These are phyloP conservation scores for Melangyna quadrimaculata DNA, from an alignment of 2,888 invertebrate genomes.

Conservation along the genomic window DNA sequence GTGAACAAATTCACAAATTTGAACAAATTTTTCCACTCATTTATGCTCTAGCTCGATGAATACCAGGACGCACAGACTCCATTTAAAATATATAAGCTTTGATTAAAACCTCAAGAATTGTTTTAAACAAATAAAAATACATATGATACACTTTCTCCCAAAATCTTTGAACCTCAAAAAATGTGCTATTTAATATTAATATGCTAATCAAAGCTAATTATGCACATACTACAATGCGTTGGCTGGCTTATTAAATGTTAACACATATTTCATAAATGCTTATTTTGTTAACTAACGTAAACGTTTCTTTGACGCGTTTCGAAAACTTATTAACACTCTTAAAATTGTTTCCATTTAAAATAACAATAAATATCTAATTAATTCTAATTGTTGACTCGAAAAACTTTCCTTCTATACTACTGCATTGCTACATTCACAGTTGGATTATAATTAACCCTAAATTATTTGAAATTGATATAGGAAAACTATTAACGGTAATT, in stretches of 20 bases:
- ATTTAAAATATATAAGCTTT: too few relatives aligned
- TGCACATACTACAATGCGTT: too few relatives aligned
- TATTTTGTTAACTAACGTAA: neutral
- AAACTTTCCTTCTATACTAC: neutral
- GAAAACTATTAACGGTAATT: constrained; percentile 61
- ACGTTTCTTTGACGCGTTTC: too few relatives aligned
- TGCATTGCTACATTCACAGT: neutral
- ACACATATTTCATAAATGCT: neutral
- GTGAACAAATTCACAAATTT: too few relatives aligned
- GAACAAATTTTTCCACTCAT: too few relatives aligned
- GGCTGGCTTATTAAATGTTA: neutral
- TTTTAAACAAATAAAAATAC: too few relatives aligned
- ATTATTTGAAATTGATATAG: constrained; percentile 61
- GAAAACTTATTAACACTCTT: neutral
- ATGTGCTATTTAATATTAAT: too few relatives aligned
- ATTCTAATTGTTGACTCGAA: constrained; percentile 34
- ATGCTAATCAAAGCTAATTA: neutral
- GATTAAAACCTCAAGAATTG: too few relatives aligned
- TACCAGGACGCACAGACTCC: too few relatives aligned
- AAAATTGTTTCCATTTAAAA: neutral
- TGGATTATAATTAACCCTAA: constrained; percentile 39
- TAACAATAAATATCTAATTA: constrained; percentile 20
- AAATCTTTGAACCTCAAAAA: too few relatives aligned
- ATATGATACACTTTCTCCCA: too few relatives aligned
- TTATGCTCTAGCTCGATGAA: too few relatives aligned